Percentiles rank a stretch among this genome's conserved stretches.
Evolutionary conservation across 1,140 invertebrate genomes (phyloP).

Genomic region (Leptopilina boulardi): DNA sequence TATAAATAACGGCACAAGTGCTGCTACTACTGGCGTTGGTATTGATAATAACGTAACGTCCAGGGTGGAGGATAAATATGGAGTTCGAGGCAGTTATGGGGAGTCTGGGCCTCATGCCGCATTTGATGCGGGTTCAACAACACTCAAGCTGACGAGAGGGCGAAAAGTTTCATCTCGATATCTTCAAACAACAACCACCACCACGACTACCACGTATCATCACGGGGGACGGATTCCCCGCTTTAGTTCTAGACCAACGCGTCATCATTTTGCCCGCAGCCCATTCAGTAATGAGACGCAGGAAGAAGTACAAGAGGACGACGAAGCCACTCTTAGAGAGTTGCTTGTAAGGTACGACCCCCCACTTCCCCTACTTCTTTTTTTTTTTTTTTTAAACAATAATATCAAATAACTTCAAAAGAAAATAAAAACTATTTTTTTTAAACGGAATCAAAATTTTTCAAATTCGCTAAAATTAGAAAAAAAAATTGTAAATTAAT

Average conservation of each 20-base stretch:
- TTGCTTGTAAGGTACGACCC: conserved; percentile 88
- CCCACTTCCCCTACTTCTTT: neutral
- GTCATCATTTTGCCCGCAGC: conserved; percentile 68
- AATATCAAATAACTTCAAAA: too few relatives aligned
- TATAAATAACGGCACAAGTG: too few relatives aligned
- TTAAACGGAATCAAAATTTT: too few relatives aligned
- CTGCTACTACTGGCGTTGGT: too few relatives aligned
- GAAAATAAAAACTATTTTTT: too few relatives aligned
- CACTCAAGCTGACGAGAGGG: conserved; percentile 75
- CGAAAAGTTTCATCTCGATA: conserved; percentile 68
- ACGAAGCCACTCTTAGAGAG: conserved; percentile 90
- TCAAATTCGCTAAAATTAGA: too few relatives aligned
- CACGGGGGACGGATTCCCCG: conserved; percentile 58
- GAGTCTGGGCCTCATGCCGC: conserved; percentile 64
- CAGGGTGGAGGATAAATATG: conserved; percentile 73
- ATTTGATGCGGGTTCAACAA: conserved; percentile 63
- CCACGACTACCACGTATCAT: conserved; percentile 64
- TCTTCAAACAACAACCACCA: conserved; percentile 67
- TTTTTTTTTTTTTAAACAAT: too few relatives aligned
- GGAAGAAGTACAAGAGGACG: conserved; percentile 83
- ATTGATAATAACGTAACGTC: too few relatives aligned
- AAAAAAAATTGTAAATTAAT: too few relatives aligned
- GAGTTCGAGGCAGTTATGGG: conserved; percentile 64
- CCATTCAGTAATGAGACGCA: conserved; percentile 77
- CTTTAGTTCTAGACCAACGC: conserved; percentile 61